These are phyloP conservation scores for Eospalax fontanierii DNA, from an alignment of 2,797 vertebrate genomes.

Conservation along the genomic window DNA sequence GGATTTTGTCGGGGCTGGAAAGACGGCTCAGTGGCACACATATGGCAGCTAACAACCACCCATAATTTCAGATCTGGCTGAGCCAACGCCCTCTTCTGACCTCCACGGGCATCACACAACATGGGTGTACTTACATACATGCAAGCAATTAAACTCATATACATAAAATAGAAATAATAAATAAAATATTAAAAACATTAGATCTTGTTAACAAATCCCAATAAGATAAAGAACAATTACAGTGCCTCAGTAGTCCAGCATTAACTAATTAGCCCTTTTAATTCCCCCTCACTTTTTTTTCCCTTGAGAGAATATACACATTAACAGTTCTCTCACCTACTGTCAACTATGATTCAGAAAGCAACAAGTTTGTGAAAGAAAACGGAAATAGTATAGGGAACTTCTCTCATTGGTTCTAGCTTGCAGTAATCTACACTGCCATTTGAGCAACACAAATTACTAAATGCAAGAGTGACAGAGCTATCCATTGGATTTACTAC, in stretches of 20 bases:
- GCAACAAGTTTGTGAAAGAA: not conserved
- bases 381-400: not conserved
- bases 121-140: too few relatives aligned
- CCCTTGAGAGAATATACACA: not conserved
- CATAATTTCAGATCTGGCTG: too few relatives aligned
- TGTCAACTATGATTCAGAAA: not conserved
- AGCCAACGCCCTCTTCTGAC: too few relatives aligned
- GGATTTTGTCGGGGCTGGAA: too few relatives aligned
- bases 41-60: too few relatives aligned
- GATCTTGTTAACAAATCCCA: not conserved
- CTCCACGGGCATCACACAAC: too few relatives aligned
- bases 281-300: too few relatives aligned
- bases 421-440: not conserved
- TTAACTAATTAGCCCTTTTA: too few relatives aligned
- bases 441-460: not conserved
- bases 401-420: not conserved
- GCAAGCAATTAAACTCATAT: too few relatives aligned
- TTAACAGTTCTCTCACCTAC: not conserved
- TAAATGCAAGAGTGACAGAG: not conserved
- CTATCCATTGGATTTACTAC: not conserved
- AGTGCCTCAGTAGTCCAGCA: not conserved
- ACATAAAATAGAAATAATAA: too few relatives aligned
- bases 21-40: too few relatives aligned
- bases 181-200: too few relatives aligned
- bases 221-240: not conserved